A percentile compares a stretch with the other conserved stretches of the same genome.
Conservation (phyloP, 92 coral and sea anemone species). For the Siderastrea radians region DNA sequence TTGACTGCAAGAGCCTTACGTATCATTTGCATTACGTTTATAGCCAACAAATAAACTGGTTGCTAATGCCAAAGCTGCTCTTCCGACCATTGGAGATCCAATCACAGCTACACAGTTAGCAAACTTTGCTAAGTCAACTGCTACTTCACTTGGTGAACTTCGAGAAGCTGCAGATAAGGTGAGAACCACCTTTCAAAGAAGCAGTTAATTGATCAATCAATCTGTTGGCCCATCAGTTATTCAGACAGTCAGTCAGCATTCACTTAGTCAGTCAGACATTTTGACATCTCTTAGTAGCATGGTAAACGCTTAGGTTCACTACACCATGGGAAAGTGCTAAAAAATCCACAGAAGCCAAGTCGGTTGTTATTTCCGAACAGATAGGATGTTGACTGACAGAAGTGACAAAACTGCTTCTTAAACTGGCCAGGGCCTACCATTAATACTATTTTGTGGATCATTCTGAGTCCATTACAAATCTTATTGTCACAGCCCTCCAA, state of each 20-base stretch:
- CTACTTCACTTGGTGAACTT: slow-evolving; percentile 85
- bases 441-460: too few species aligned
- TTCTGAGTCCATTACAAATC: too few species aligned
- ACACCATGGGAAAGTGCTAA: too few species aligned
- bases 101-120: slow-evolving; percentile 95
- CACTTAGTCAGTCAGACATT: neutral
- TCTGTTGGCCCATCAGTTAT: neutral
- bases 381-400: too few species aligned
- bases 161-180: slow-evolving; percentile 98
- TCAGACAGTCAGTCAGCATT: neutral
- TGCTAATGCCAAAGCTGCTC: slow-evolving; percentile 95
- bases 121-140: slow-evolving; percentile 95
- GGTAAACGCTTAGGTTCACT: too few species aligned
- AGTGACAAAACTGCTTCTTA: too few species aligned
- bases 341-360: too few species aligned
- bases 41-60: slow-evolving; percentile 92
- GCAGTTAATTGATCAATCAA: neutral
- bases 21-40: neutral
- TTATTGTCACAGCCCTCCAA: too few species aligned
- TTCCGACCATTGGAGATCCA: slow-evolving; percentile 97
- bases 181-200: neutral
- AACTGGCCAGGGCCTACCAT: too few species aligned
- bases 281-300: neutral
- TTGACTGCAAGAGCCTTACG: neutral
- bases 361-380: too few species aligned